phyloP scores from a whole-genome alignment of 2,888 invertebrate genomes.

The Allacma fusca region DNA sequence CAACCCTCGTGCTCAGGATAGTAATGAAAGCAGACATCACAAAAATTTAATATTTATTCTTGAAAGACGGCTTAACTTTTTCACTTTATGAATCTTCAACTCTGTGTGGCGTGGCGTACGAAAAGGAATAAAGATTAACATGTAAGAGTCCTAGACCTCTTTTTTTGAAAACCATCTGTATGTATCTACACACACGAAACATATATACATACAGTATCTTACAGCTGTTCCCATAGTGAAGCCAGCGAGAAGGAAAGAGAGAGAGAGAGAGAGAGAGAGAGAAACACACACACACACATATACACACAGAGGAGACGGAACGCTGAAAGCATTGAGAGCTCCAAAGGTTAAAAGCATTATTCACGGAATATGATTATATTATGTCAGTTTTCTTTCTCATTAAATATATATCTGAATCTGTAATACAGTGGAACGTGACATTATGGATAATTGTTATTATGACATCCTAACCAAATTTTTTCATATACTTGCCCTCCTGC shows the following conservation, averaged over 20 bases:
- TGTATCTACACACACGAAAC: not conserved
- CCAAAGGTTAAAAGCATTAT: slow-evolving; percentile 26
- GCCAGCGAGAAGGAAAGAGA: not conserved
- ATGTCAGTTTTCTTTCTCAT: slow-evolving; percentile 10
- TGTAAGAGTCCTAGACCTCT: slow-evolving; percentile 48
- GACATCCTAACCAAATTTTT: not conserved
- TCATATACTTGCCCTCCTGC: no score
- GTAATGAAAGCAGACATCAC: slow-evolving; percentile 35
- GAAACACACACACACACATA: no score
- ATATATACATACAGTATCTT: not conserved
- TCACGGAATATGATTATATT: slow-evolving; percentile 29
- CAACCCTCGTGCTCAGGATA: no score
- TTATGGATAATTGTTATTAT: not conserved
- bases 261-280: no score
- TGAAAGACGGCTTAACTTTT: not conserved
- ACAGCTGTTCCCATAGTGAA: not conserved
- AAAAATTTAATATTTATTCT: slow-evolving; percentile 4
- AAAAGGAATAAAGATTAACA: slow-evolving; percentile 10
- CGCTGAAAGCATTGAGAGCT: not conserved
- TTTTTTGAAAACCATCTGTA: slow-evolving; percentile 31
- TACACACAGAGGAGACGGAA: not conserved
- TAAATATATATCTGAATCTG: not conserved
- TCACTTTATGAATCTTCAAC: not conserved
- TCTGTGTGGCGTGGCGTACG: not conserved
- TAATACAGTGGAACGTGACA: slow-evolving; percentile 1